These are phyloP conservation scores for Strigamia transsilvanica DNA, from an alignment of 2,888 invertebrate genomes.

Conservation along the genomic window DNA sequence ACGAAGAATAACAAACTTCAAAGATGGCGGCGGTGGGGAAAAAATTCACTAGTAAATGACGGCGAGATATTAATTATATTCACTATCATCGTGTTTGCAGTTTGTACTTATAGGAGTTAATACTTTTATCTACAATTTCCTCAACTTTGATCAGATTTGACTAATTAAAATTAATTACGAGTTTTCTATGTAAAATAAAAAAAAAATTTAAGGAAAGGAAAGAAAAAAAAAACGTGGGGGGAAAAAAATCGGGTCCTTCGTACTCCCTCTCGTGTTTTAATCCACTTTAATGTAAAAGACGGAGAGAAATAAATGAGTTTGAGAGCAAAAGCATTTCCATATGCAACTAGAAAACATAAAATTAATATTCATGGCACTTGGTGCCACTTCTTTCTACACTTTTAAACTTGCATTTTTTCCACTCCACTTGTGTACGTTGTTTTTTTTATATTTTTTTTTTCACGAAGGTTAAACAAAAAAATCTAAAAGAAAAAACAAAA, in stretches of 20 bases:
- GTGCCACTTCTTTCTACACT: conserved; percentile 50
- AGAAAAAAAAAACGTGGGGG: not conserved
- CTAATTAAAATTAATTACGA: conserved; percentile 52
- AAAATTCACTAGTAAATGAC: not conserved
- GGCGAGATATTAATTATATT: too few relatives aligned
- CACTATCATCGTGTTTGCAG: conserved; percentile 36
- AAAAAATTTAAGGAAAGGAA: conserved; percentile 30
- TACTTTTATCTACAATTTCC: conserved; percentile 44
- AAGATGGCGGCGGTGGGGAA: not conserved
- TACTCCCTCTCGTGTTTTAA: conserved; percentile 32
- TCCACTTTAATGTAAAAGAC: conserved; percentile 48
- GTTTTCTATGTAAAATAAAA: conserved; percentile 25
- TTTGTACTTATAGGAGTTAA: conserved; percentile 35
- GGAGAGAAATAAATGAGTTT: conserved; percentile 24
- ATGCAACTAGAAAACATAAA: conserved; percentile 54
- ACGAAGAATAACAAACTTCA: not conserved
- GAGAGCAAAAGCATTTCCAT: conserved; percentile 50
- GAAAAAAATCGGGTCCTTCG: not conserved
- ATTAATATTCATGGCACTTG: conserved; percentile 51
- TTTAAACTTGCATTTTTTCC: conserved; percentile 51
- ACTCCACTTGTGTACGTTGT: not conserved
- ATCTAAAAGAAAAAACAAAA: not conserved
- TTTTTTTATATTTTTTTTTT: not conserved
- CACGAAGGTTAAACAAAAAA: not conserved
- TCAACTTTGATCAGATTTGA: conserved; percentile 44